Base-by-base conservation (phyloP, 1,140 invertebrate genomes). In the Paralvinella palmiformis region DNA sequence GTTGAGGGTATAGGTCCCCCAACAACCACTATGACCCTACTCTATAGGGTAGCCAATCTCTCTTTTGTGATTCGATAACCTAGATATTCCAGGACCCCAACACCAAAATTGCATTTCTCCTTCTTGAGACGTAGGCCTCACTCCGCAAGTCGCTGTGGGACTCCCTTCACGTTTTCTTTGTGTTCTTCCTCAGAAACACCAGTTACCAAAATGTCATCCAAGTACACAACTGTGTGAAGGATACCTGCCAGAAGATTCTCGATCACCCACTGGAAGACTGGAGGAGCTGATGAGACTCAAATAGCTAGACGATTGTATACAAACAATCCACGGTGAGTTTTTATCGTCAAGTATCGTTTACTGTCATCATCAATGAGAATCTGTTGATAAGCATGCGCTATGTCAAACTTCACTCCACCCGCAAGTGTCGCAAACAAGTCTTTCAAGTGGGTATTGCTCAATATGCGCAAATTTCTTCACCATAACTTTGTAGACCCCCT, bases 241-340 rank as follows among this genome's bases (percentile, higher is more conserved):
- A 71, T 29, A 29, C 66, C 65, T 52, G 62, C 55, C 36, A 84
- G 63, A 1, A 76, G 35, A 63, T 74, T 64, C 41, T 82, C 79
- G 24, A 85, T 82, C 20, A 79, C 71, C 62, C 75, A 36, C 68
- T 86, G 81, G 65, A 85, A 86, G 62, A 83, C 76, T n/a, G 73
- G 67, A 22, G 83, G 81, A 0, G 82, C 81, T 20, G 74, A 75
- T 62, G 78, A 75, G 5, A 85, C 74, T 10, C 81, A 83, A 74
- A 83, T 85, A 4, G 36, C 17, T 20, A 86, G 62, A 3, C 82
- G 59, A 32, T 79, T 80, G 20, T 83, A 79, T 7, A 70, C 65
- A 68, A 76, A 84, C n/a, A 84, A 59, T 6, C 84, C 82, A 50
- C 73, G 74, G 24, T 77, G 79, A 31, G 79, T 82, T 45, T 75